These are phyloP conservation scores for Lasioglossum malachurum DNA, from an alignment of 2,888 invertebrate genomes.

Conservation along the genomic window DNA sequence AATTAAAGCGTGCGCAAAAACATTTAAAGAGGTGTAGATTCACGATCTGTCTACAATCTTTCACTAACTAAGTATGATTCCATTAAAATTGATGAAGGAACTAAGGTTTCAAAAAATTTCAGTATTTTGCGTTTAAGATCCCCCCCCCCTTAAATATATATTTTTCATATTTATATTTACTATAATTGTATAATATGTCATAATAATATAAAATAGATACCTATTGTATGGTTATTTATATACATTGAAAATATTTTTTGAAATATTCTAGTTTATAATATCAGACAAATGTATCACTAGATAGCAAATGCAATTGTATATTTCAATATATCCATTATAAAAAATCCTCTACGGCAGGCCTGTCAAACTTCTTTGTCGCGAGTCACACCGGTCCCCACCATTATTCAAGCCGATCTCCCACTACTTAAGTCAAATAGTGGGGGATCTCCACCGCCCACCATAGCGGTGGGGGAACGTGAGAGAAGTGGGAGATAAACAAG, in stretches of 20 bases:
- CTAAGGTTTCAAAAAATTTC: background rate
- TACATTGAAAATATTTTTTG: background rate
- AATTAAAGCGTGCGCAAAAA: slow-evolving; percentile 41
- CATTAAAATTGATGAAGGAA: background rate
- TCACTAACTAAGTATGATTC: background rate
- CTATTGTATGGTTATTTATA: no score
- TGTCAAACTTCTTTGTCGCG: no score
- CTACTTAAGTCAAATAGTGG: no score
- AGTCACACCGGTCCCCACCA: no score
- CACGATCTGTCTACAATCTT: background rate
- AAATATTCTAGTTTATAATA: background rate
- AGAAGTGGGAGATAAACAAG: no score
- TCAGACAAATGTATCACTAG: background rate
- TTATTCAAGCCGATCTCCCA: no score
- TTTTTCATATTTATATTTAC: background rate
- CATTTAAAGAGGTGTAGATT: slow-evolving; percentile 25
- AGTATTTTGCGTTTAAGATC: background rate
- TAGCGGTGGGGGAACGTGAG: no score
- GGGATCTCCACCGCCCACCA: no score
- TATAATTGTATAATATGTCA: background rate
- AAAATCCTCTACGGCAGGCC: background rate
- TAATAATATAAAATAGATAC: no score
- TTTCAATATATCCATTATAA: background rate
- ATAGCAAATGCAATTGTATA: background rate
- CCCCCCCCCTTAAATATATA: no score